Base-by-base conservation (phyloP, 2,113 vertebrate species). In the Tringa solitaria region DNA sequence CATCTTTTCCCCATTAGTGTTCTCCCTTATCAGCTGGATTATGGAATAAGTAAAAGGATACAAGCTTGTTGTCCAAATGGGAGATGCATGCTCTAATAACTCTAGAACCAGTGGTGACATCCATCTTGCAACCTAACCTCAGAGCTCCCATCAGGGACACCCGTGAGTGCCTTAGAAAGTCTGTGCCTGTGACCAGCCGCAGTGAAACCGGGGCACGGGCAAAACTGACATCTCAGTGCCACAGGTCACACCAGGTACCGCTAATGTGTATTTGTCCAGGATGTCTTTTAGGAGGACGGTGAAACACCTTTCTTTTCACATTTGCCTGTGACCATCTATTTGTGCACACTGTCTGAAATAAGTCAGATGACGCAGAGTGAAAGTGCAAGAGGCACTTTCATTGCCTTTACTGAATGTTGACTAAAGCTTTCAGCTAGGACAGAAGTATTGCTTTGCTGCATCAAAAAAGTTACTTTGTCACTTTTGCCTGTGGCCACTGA, bases 151-250 rank as follows among this genome's bases (percentile, higher is more conserved):
- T 2, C 0, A 0, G 8, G 28, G 28, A 35, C 8, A n/a, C 13
- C 14, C 12, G 6, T 4, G 35, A 12, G 14, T 6, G 20, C 30
- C 16, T 33, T 32, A 46, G 32, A 17, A 61, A n/a, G 4, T 6
- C 39, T 69, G 4, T 26, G 16, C 3, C 2, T 5, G 8, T 0
- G 0, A n/a, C 6, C 20, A 73, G 68, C 21, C 22, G 14, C 2
- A 5, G 12, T 10, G 28, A 63, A 72, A 35, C 24, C 8, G 32
- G n/a, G 24, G n/a, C 22, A 9, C 7, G 45, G 18, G 7, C 13
- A 51, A 73, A 85, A 37, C 23, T 53, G 4, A 1, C 5, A 15
- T 7, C n/a, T 85, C 21, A 35, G 63, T 11, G 43, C 43, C n/a
- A 51, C 75, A 69, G 20, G 14, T n/a, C 65, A 32, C 27, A 43